phyloP scores from a whole-genome alignment of 2,888 invertebrate genomes.

The Anthrax anthrax region DNA sequence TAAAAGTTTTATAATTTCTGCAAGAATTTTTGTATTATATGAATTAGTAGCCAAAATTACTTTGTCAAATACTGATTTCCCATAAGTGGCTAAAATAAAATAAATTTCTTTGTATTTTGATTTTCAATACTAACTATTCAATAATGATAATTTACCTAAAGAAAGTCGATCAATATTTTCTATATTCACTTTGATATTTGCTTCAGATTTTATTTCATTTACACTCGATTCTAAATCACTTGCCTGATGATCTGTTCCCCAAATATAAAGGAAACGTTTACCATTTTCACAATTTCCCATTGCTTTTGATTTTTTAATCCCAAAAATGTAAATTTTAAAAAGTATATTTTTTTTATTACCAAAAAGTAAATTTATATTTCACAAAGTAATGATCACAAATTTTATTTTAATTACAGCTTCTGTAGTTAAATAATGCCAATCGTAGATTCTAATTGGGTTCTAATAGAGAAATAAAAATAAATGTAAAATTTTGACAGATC shows the following conservation, averaged over 20 bases:
- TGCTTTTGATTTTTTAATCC: no score
- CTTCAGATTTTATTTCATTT: slow-evolving; percentile 36
- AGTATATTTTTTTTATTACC: no score
- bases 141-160: slow-evolving; percentile 37
- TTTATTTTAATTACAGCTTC: no score
- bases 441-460: no score
- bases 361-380: no score
- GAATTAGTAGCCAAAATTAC: slow-evolving; percentile 35
- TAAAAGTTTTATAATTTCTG: slow-evolving; percentile 43
- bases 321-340: no score
- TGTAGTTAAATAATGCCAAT: no score
- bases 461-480: no score
- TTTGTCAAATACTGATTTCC: slow-evolving; percentile 44
- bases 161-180: slow-evolving; percentile 46
- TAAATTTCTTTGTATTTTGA: slow-evolving; percentile 13
- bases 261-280: slow-evolving; percentile 42
- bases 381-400: no score
- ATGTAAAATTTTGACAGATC: no score
- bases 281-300: slow-evolving; percentile 5
- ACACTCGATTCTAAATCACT: slow-evolving; percentile 40
- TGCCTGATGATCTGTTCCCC: slow-evolving; percentile 38
- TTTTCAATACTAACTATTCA: no score
- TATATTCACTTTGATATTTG: slow-evolving; percentile 39
- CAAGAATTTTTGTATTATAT: slow-evolving; percentile 32
- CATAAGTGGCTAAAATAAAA: slow-evolving; percentile 37